A percentile compares a stretch with the other conserved stretches of the same genome.
Conservation (phyloP, 2,113 vertebrate species). For the Natator depressus region DNA sequence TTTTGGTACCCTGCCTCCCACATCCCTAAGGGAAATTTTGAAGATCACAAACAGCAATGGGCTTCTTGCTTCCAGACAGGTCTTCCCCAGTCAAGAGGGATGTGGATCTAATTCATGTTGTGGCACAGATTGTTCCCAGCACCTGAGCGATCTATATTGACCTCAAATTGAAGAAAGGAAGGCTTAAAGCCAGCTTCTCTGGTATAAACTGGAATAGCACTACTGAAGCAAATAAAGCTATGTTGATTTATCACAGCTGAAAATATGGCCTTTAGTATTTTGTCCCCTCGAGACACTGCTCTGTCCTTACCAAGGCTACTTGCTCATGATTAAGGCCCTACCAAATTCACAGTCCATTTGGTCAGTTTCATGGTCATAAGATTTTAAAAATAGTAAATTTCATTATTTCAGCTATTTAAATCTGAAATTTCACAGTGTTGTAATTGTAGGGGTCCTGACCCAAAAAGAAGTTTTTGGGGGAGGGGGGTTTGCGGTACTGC, state of each 20-base stretch:
- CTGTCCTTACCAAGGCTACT: background rate
- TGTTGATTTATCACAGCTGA: background rate
- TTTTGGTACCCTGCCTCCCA: fast-evolving
- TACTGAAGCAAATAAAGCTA: background rate
- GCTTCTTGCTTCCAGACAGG: background rate
- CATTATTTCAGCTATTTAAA: too few relatives aligned
- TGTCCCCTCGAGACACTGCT: background rate
- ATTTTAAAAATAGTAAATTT: too few relatives aligned
- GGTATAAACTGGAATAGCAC: background rate
- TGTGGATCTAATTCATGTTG: background rate
- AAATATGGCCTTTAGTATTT: background rate
- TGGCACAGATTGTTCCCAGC: background rate
- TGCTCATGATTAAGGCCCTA: background rate
- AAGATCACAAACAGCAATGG: background rate
- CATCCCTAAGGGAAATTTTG: background rate
- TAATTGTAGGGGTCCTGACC: too few relatives aligned
- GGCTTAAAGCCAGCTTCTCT: background rate
- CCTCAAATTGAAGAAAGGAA: background rate
- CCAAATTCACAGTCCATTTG: too few relatives aligned
- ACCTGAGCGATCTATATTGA: background rate
- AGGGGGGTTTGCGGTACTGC: too few relatives aligned
- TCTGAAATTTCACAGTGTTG: too few relatives aligned
- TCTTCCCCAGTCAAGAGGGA: background rate
- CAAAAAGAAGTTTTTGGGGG: too few relatives aligned
- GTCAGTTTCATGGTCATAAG: too few relatives aligned